These are phyloP conservation scores for Symphodus melops DNA, from an alignment of 2,113 vertebrate species.

Conservation along the genomic window DNA sequence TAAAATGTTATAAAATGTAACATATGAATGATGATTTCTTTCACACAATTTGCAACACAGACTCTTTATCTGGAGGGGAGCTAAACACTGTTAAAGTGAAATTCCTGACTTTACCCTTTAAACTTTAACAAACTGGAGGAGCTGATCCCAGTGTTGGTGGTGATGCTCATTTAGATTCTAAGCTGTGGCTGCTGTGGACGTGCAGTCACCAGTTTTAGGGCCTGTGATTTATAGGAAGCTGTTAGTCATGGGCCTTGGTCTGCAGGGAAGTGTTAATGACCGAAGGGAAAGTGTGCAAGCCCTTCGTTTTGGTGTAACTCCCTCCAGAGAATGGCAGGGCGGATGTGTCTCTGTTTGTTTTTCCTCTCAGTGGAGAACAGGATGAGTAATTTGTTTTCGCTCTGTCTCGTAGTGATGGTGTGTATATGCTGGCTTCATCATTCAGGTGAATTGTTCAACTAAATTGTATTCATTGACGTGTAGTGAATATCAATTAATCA, in stretches of 20 bases:
- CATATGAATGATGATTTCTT: no score
- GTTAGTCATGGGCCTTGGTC: conserved; percentile 31
- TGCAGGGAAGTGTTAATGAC: conserved; percentile 66
- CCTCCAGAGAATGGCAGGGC: conserved; percentile 29
- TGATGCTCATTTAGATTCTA: background rate
- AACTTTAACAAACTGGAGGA: background rate
- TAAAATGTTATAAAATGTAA: no score
- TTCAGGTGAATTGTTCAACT: conserved; percentile 6
- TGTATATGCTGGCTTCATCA: background rate
- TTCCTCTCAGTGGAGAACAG: conserved; percentile 35
- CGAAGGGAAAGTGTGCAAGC: conserved; percentile 37
- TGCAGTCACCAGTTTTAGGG: conserved; percentile 40
- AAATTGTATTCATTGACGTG: background rate
- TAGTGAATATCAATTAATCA: background rate
- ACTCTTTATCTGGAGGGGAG: background rate
- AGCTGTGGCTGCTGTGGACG: conserved; percentile 5
- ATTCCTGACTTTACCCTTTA: background rate
- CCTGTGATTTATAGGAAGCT: conserved; percentile 56
- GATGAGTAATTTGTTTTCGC: conserved; percentile 24
- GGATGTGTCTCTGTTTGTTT: conserved; percentile 33
- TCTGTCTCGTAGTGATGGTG: background rate
- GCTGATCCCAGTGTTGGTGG: background rate
- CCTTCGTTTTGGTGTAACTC: conserved; percentile 7
- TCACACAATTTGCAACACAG: no score
- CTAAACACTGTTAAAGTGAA: background rate